Percentiles rank a stretch among this genome's conserved stretches.
Evolutionary conservation across 2,888 invertebrate species (phyloP).

Genomic region (Celastrina argiolus): DNA sequence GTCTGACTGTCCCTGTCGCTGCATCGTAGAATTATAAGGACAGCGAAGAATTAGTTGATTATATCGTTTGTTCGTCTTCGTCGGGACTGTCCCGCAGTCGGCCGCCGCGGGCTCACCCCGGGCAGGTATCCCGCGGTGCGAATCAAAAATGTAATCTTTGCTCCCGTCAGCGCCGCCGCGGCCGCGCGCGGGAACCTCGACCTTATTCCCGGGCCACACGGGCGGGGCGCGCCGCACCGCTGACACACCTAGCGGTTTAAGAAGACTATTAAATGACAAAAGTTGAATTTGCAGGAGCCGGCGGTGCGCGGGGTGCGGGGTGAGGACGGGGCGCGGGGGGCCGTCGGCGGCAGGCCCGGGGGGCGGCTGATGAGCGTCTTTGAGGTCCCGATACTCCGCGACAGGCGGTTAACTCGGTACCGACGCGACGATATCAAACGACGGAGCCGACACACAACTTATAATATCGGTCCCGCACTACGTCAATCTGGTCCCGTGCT

Average conservation of each 20-base stretch:
- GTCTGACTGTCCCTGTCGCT: no score
- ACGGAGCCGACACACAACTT: no score
- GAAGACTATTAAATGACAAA: conserved; percentile 21
- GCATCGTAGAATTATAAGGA: no score
- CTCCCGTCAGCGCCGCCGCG: conserved; percentile 8
- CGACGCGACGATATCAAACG: not conserved
- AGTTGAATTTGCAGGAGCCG: conserved; percentile 10
- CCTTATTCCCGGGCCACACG: not conserved
- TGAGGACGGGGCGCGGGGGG: not conserved
- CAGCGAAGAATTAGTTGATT: no score
- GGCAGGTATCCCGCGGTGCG: conserved; percentile 25
- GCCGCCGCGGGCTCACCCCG: conserved; percentile 25
- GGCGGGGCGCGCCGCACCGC: not conserved
- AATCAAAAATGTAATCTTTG: conserved; percentile 33
- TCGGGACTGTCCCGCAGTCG: conserved; percentile 22
- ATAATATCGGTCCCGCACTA: no score
- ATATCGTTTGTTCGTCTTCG: no score
- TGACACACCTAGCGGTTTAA: conserved; percentile 1
- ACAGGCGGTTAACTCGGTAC: not conserved
- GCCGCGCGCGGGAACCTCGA: not conserved
- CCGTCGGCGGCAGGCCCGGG: conserved; percentile 4
- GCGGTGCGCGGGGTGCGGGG: not conserved
- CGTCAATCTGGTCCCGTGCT: no score
- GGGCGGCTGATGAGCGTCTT: conserved; percentile 9
- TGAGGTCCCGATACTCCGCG: not conserved